Evolutionary conservation across 2,888 invertebrate genomes (phyloP).

Genomic region (Drosophila colorata): DNA sequence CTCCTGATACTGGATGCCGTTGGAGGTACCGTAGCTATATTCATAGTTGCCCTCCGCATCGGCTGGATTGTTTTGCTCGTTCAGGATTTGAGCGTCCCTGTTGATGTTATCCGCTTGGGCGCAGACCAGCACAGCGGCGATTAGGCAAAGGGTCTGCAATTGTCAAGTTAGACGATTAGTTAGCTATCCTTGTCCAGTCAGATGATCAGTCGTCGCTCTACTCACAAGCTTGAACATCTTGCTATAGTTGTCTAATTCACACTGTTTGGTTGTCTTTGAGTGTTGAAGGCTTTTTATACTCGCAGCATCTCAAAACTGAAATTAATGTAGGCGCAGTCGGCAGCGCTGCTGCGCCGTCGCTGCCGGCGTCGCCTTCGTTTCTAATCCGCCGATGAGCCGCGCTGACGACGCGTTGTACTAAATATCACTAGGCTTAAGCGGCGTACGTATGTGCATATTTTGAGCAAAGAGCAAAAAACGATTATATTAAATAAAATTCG

Average conservation of each 20-base stretch:
- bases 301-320: constrained; percentile 32
- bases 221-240: constrained; percentile 83
- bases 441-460: constrained; percentile 38
- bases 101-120: constrained; percentile 78
- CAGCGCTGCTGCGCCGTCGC: constrained; percentile 31
- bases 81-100: constrained; percentile 79
- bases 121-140: constrained; percentile 73
- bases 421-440: constrained; percentile 58
- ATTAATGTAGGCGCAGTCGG: constrained; percentile 28
- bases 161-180: not conserved
- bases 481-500: constrained; percentile 55
- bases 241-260: constrained; percentile 71
- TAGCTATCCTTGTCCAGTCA: constrained; percentile 17
- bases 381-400: constrained; percentile 54
- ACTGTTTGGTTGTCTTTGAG: constrained; percentile 72
- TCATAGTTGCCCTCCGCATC: constrained; percentile 85
- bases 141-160: constrained; percentile 65
- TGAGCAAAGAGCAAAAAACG: constrained; percentile 40
- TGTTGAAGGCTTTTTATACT: constrained; percentile 73
- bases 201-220: constrained; percentile 20
- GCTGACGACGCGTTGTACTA: constrained; percentile 42
- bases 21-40: constrained; percentile 86
- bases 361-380: constrained; percentile 41
- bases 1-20: constrained; percentile 87
- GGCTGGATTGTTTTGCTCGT: constrained; percentile 78